Evolutionary conservation across 35 echinoderm and acorn worm genomes (phyloP).

Genomic region (Apostichopus californicus): DNA sequence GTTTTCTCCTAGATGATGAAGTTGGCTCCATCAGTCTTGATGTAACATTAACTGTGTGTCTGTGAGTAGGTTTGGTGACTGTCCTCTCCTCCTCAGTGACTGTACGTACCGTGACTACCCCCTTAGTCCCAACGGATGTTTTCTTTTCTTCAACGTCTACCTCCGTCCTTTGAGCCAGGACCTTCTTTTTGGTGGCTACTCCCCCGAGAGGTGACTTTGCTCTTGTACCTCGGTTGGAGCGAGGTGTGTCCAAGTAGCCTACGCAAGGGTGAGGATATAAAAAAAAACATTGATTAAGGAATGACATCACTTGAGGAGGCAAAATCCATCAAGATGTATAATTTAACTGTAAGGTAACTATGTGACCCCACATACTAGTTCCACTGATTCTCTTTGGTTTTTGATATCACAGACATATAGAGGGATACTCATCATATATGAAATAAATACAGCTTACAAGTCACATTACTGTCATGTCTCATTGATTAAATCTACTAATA

Average conservation of each 20-base stretch:
- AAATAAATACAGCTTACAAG: no score
- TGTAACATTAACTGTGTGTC: background rate
- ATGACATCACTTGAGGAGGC: background rate
- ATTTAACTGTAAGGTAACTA: no score
- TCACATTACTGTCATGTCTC: no score
- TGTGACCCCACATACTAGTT: no score
- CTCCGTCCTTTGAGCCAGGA: slow-evolving; percentile 63
- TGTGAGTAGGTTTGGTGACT: slow-evolving; percentile 73
- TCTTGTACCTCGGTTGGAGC: slow-evolving; percentile 37
- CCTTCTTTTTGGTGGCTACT: slow-evolving; percentile 56
- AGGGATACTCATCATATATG: no score
- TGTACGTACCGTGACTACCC: slow-evolving; percentile 86
- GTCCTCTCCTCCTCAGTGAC: slow-evolving; percentile 84
- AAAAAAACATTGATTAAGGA: background rate
- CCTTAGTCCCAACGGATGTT: slow-evolving; percentile 54
- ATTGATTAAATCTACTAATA: no score
- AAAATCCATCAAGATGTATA: no score
- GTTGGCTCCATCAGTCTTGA: slow-evolving; percentile 58
- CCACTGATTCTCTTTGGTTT: no score
- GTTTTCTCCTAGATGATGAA: slow-evolving; percentile 39
- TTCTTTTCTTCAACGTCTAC: slow-evolving; percentile 57
- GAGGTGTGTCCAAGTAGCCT: slow-evolving; percentile 18
- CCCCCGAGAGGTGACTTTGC: slow-evolving; percentile 47
- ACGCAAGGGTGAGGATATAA: background rate
- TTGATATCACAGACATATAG: no score